Base-by-base conservation (phyloP, 2,113 vertebrate species). In the Hyla sarda region DNA sequence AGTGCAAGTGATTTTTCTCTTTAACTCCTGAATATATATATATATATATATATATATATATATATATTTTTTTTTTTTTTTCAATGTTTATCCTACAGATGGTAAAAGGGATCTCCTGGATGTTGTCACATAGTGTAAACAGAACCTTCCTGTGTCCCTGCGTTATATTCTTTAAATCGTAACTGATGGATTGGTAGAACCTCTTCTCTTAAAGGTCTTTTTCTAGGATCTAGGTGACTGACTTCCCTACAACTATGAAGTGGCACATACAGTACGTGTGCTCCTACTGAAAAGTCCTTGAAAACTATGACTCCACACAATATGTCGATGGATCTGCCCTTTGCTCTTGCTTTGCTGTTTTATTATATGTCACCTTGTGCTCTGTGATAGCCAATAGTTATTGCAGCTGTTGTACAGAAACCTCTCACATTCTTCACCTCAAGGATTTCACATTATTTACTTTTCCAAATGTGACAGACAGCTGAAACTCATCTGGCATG, bases 361-460 rank as follows among this genome's bases (percentile, higher is more conserved):
- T 21, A 14, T 71, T 76, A 48, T 32, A 47, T 84, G 30, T 54
- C n/a, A 47, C 69, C 14, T 32, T 76, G 23, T 34, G 56, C 41
- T 69, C 58, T 71, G 50, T 54, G 21, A 79, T 79, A 69, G 47
- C 16, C 62, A 41, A 71, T 79, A 77, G 78, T 79, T 79, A 79
- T 79, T 78, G 76, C 84, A 85, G 75, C 85, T 88, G 34, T 14
- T 37, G 47, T 37, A 74, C 85, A 25, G 82, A 10, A 48, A 85
- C 88, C 86, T 89, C 80, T 82, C 41, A 87, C 82, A 86, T 88
- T 85, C 81, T 52, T 81, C 21, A 87, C 86, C 91, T 89, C 90
- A 87, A 90, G 82, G 87, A 74, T 87, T 80, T 65, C 45, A 89
- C 75, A 69, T 58, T 87, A 79, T 88, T 76, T 30, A 52, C 71